Evolutionary conservation across 2,888 invertebrate species (phyloP).

Genomic region (Luffia ferchaultella): DNA sequence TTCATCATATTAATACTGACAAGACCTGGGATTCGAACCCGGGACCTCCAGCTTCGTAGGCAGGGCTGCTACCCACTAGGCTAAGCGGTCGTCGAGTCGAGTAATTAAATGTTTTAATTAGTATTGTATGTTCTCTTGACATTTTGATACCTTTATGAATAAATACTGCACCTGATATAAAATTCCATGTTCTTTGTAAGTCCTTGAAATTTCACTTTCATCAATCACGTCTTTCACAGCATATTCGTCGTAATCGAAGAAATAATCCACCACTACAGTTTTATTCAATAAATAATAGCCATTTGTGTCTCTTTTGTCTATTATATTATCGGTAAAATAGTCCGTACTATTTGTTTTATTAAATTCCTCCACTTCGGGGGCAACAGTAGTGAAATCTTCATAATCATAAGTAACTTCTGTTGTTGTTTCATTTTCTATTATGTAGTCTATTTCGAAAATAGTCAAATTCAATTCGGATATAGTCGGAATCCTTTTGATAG

Average conservation of each 20-base stretch:
- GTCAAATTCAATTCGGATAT: conserved; percentile 40
- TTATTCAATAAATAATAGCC: conserved; percentile 22
- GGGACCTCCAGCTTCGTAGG: too few relatives aligned
- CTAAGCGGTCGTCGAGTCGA: too few relatives aligned
- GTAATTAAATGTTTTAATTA: too few relatives aligned
- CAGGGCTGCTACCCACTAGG: too few relatives aligned
- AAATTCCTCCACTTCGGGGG: background rate
- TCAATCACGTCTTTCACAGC: conserved; percentile 28
- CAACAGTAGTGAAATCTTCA: conserved; percentile 14
- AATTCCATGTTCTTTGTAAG: too few relatives aligned
- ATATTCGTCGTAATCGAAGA: conserved; percentile 29
- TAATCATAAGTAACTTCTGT: conserved; percentile 16
- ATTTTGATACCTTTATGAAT: too few relatives aligned
- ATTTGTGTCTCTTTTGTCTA: conserved; percentile 15
- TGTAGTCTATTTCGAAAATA: conserved; percentile 22
- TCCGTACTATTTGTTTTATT: conserved; percentile 20
- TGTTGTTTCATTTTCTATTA: conserved; percentile 27
- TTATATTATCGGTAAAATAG: conserved; percentile 22
- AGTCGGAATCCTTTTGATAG: conserved; percentile 45
- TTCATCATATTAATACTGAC: too few relatives aligned
- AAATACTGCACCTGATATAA: too few relatives aligned
- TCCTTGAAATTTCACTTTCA: conserved; percentile 26
- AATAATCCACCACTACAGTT: conserved; percentile 30
- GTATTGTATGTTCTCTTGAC: too few relatives aligned
- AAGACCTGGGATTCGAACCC: too few relatives aligned